phyloP scores from a whole-genome alignment of 1,140 invertebrate genomes.

The Drosophila ohnishii region DNA sequence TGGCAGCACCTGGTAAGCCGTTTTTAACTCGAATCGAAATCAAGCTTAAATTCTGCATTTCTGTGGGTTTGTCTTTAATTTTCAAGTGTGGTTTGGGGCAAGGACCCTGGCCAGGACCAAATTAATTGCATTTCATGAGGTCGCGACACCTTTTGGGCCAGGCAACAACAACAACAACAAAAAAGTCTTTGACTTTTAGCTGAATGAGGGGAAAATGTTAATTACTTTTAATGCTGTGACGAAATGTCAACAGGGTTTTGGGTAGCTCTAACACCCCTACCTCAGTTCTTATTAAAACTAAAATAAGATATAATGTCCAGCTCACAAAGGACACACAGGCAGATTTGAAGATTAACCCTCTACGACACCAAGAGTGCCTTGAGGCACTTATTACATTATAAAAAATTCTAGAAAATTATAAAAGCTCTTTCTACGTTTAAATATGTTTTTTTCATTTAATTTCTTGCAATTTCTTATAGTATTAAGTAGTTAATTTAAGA shows the following conservation, averaged over 20 bases:
- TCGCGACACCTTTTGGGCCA: constrained; percentile 35
- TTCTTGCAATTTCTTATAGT: too few species aligned
- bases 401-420: too few species aligned
- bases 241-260: constrained; percentile 52
- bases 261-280: too few species aligned
- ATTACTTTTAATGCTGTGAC: constrained; percentile 69
- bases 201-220: constrained; percentile 50
- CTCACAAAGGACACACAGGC: neutral
- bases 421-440: too few species aligned
- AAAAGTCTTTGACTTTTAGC: constrained; percentile 23
- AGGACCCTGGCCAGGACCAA: constrained; percentile 6
- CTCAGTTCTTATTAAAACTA: constrained; percentile 30
- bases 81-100: neutral
- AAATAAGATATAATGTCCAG: neutral
- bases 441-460: too few species aligned
- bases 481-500: too few species aligned
- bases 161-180: constrained; percentile 4
- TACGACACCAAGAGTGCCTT: too few species aligned
- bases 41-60: constrained; percentile 5
- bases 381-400: too few species aligned
- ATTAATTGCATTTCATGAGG: constrained; percentile 44
- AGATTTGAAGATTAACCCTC: neutral
- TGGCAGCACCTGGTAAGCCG: neutral
- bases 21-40: constrained; percentile 4
- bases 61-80: neutral